phyloP scores from a whole-genome alignment of 2,113 vertebrate species.

The Cryptotis parvus region DNA sequence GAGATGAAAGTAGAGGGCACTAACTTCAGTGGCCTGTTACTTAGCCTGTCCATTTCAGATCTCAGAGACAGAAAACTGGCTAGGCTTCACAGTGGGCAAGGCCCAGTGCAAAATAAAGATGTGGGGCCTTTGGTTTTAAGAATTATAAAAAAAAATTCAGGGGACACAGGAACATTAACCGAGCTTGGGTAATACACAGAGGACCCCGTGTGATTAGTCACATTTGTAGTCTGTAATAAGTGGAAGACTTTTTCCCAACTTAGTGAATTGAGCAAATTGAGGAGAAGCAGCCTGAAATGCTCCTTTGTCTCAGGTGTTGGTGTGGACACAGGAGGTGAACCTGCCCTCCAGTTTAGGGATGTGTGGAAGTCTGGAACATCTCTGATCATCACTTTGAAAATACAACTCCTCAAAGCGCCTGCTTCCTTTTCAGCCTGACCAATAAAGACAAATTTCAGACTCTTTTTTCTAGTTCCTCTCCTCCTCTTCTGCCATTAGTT shows the following conservation, averaged over 20 bases:
- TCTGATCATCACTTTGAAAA: neutral
- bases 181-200: neutral
- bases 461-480: neutral
- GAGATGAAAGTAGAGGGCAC: neutral
- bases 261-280: neutral
- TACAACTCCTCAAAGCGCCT: neutral
- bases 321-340: neutral
- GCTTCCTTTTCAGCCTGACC: neutral
- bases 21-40: neutral
- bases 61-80: neutral
- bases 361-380: neutral
- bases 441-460: neutral
- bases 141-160: neutral
- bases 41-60: neutral
- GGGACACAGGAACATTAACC: neutral
- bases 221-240: too few species aligned
- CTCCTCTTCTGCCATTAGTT: neutral
- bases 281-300: neutral
- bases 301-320: neutral
- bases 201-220: rapidly evolving
- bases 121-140: neutral
- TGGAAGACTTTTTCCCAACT: neutral
- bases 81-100: neutral
- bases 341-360: too few species aligned
- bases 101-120: neutral